phyloP scores from a whole-genome alignment of 1,140 invertebrate genomes.

The Drosophila paulistorum region DNA sequence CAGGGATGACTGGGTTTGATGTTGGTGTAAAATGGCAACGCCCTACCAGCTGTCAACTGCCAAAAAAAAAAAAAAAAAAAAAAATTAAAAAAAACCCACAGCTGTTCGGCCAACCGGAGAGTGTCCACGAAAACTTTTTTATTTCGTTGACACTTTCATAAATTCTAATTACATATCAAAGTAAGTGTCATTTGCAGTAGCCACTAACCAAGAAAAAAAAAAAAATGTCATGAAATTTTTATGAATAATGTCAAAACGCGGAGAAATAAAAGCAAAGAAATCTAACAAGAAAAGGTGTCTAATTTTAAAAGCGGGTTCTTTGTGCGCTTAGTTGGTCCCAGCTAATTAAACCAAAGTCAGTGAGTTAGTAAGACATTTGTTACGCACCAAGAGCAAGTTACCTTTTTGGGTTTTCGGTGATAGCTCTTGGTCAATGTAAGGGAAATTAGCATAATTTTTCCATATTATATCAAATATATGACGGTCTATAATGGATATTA shows the following conservation, averaged over 20 bases:
- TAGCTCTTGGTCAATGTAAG: background rate
- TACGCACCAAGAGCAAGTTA: conserved; percentile 57
- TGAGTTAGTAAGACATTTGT: conserved; percentile 33
- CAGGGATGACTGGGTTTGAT: background rate
- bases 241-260: conserved; percentile 51
- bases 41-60: conserved; percentile 17
- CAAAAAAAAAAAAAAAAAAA: background rate
- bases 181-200: conserved; percentile 56
- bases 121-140: conserved; percentile 46
- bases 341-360: conserved; percentile 55
- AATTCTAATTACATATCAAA: conserved; percentile 73
- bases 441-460: conserved; percentile 72
- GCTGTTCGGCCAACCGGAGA: conserved; percentile 5
- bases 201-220: background rate
- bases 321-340: conserved; percentile 17
- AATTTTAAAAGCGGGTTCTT: conserved; percentile 34
- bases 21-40: conserved; percentile 2
- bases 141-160: conserved; percentile 64
- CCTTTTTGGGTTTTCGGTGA: conserved; percentile 50
- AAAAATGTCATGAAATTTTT: conserved; percentile 39
- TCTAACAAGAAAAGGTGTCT: conserved; percentile 28
- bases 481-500: conserved; percentile 53
- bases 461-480: conserved; percentile 62
- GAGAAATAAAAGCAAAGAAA: conserved; percentile 28
- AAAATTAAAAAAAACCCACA: background rate